These are phyloP conservation scores for Mesoclemmys tuberculata DNA, from an alignment of 2,113 vertebrate genomes.

Conservation along the genomic window DNA sequence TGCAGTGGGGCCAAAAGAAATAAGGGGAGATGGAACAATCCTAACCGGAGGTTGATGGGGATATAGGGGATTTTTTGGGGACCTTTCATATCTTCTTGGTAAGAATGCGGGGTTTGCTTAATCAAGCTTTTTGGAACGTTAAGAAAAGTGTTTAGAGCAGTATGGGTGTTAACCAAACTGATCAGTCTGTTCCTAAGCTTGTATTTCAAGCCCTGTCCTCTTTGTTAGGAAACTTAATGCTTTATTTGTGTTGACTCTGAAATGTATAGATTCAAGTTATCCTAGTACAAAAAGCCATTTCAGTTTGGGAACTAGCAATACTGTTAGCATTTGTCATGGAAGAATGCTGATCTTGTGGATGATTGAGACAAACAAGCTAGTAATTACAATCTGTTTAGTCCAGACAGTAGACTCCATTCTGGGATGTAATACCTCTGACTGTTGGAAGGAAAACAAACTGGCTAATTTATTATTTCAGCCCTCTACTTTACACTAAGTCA, in stretches of 20 bases:
- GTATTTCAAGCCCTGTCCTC: neutral
- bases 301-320: neutral
- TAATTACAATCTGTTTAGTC: neutral
- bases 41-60: accelerated
- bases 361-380: neutral
- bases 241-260: neutral
- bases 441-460: neutral
- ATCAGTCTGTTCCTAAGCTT: neutral
- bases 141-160: accelerated
- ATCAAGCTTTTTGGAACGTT: neutral
- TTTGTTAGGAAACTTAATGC: neutral
- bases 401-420: neutral
- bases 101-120: neutral
- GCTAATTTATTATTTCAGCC: constrained; percentile 26
- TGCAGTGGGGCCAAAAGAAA: neutral
- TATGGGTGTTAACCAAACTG: accelerated
- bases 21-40: neutral
- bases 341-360: neutral
- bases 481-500: constrained; percentile 18
- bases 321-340: neutral
- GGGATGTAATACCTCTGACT: constrained; percentile 29
- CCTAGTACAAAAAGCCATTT: neutral
- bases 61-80: neutral
- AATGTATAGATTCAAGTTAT: neutral
- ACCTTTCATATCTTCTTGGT: accelerated